Evolutionary conservation across 2,797 vertebrate species (phyloP), one percentile per base, ranked within the genome.

Genomic region (Zenarchopterus dispar): DNA sequence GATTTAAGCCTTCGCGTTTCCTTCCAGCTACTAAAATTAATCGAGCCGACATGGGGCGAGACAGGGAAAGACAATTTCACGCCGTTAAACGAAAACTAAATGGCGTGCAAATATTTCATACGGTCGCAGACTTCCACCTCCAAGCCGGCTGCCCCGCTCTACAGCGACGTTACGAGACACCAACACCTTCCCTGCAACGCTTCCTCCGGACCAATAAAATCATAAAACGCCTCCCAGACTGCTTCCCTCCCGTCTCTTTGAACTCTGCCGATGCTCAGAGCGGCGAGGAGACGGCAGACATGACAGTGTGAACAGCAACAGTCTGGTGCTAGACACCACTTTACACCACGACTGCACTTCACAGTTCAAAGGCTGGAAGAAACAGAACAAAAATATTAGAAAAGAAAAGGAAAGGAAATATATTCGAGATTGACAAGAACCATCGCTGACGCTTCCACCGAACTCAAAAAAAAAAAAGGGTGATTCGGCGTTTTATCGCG

Each of bases 121-220:
- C 3, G 39, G 23, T 68, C 43, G 4, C 58, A 47, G 7, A 46
- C 36, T 36, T 57, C 61, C 56, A 72, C 54, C 75, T 49, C 60
- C 62, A 4, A 18, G 61, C 41, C 50, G 57, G 50, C 64, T 58
- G 17, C 26, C 58, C 45, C 47, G 45, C 59, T 66, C 49, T 58
- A 65, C 6, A 49, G 69, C 41, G 60, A 73, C 65, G 55, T 69
- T 78, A 81, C 69, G 42, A 77, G 78, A 79, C 75, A 90, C 60
- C 84, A 89, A 84, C 87, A 90, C 85, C 87, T 91, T 83, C 74
- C 67, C 78, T 81, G 80, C 75, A 87, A 88, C 61, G 78, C 88
- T 83, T 90, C 86, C 88, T 91, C 83, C 78, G 75, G 80, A 75
- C 87, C 90, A 89, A 92, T 93, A 93, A 93, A 93, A 93, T 93